phyloP scores from a whole-genome alignment of 2,113 vertebrate species.

The Actenoides lindsayi region DNA sequence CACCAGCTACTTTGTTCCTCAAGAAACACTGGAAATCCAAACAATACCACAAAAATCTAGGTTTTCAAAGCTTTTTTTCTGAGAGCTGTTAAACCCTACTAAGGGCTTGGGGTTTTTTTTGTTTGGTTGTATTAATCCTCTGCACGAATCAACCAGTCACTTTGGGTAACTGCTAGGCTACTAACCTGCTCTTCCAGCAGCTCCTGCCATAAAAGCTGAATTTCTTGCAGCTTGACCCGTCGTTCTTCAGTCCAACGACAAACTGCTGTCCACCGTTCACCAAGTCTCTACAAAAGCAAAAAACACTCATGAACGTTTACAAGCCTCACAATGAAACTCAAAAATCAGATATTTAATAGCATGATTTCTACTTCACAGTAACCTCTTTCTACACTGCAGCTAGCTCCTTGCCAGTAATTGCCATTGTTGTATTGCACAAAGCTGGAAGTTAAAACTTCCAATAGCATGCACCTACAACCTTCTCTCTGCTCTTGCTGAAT shows the following conservation, averaged over 20 bases:
- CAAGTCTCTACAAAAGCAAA: constrained; percentile 81
- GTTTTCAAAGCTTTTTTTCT: neutral
- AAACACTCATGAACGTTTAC: neutral
- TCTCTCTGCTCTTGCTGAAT: neutral
- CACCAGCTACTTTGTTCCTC: neutral
- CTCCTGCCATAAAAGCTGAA: constrained; percentile 89
- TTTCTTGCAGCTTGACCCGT: constrained; percentile 88
- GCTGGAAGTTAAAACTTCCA: neutral
- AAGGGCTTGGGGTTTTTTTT: neutral
- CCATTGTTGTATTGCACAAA: neutral
- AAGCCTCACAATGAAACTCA: neutral
- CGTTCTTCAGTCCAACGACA: constrained; percentile 96
- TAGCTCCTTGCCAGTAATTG: neutral
- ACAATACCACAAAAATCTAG: neutral
- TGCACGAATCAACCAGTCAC: neutral
- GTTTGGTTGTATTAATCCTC: neutral
- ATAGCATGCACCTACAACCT: neutral
- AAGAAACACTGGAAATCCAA: neutral
- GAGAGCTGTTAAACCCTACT: neutral
- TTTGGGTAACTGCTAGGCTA: neutral
- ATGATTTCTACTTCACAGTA: neutral
- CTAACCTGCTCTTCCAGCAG: constrained; percentile 91
- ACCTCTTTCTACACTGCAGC: neutral
- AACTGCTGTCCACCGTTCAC: constrained; percentile 95
- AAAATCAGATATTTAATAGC: neutral